Evolutionary conservation across 2,113 vertebrate genomes (phyloP).

Genomic region (Bujurquina vittata): DNA sequence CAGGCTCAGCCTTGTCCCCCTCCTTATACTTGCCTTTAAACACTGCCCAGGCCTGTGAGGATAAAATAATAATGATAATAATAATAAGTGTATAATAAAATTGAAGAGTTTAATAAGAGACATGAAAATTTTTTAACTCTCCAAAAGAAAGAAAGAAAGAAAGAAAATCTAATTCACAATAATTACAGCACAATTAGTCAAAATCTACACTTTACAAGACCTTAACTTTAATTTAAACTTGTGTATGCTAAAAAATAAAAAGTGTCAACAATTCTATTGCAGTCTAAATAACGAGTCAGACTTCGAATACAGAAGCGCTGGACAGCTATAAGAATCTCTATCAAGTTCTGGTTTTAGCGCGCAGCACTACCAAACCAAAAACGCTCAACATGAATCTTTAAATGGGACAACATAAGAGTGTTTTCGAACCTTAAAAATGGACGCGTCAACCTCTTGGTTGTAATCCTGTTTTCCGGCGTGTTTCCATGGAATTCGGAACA

Average conservation of each 20-base stretch:
- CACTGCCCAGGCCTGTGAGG: constrained; percentile 91
- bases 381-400: no score
- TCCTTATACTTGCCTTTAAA: constrained; percentile 99
- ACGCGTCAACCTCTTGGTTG: constrained; percentile 96
- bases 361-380: neutral
- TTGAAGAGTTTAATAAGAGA: neutral
- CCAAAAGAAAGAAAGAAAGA: neutral
- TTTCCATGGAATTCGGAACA: constrained; percentile 99
- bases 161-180: neutral
- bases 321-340: neutral
- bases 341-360: neutral
- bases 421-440: constrained; percentile 92
- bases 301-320: neutral
- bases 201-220: neutral
- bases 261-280: neutral
- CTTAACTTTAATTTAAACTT: neutral
- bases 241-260: neutral
- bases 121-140: neutral
- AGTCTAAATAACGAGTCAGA: neutral
- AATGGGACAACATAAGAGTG: neutral
- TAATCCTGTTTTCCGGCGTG: constrained; percentile 98
- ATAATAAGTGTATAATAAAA: neutral
- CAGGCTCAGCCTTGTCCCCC: constrained; percentile 95
- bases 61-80: neutral
- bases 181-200: neutral